phyloP scores from a whole-genome alignment of 2,888 invertebrate genomes.

The Dione vanillae region DNA sequence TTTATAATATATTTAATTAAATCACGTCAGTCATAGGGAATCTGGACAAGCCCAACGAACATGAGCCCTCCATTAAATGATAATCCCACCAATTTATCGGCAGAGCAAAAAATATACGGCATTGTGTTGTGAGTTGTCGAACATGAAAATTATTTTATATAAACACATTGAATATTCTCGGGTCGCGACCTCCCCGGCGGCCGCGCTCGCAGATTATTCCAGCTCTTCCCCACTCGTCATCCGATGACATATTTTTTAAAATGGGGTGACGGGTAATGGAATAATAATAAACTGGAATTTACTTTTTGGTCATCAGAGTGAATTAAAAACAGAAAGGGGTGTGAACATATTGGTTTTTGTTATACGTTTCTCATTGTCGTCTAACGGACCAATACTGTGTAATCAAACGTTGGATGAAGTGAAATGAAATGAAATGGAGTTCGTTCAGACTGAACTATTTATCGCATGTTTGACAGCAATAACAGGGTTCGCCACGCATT shows the following conservation, averaged over 20 bases:
- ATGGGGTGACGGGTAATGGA: slow-evolving; percentile 81
- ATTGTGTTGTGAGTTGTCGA: slow-evolving; percentile 82
- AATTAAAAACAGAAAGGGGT: slow-evolving; percentile 82
- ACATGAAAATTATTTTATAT: slow-evolving; percentile 84
- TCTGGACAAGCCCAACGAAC: slow-evolving; percentile 79
- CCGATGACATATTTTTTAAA: slow-evolving; percentile 82
- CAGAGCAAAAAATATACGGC: slow-evolving; percentile 78
- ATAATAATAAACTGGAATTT: slow-evolving; percentile 85
- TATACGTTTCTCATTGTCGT: slow-evolving; percentile 78
- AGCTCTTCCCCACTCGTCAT: slow-evolving; percentile 75
- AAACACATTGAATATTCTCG: slow-evolving; percentile 82
- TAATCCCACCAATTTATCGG: slow-evolving; percentile 83
- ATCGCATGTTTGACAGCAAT: slow-evolving; percentile 84
- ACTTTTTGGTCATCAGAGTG: slow-evolving; percentile 81
- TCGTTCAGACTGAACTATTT: slow-evolving; percentile 76
- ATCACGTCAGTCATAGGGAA: slow-evolving; percentile 81
- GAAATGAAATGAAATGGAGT: slow-evolving; percentile 78
- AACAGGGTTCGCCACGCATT: slow-evolving; percentile 81
- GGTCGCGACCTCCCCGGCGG: slow-evolving; percentile 66
- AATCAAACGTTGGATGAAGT: slow-evolving; percentile 80
- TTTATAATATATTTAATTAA: slow-evolving; percentile 79
- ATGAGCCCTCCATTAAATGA: slow-evolving; percentile 84
- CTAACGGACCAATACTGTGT: slow-evolving; percentile 80
- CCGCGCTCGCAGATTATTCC: slow-evolving; percentile 67
- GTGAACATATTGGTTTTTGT: slow-evolving; percentile 79